Conservation (phyloP, 2,888 invertebrate genomes). For the Idaea dimidiata region DNA sequence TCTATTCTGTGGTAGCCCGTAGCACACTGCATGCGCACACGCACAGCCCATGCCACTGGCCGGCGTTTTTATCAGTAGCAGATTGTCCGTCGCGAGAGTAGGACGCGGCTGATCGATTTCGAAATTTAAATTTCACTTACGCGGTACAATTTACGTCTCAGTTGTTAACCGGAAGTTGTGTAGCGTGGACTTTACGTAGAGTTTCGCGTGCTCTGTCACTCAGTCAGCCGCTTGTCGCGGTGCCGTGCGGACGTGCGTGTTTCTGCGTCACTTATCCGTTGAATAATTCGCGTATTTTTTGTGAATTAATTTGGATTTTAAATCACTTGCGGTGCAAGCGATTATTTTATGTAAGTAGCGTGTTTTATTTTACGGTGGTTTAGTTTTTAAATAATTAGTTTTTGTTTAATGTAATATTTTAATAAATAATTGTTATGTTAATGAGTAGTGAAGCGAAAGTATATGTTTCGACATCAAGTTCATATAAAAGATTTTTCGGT, state of each 20-base stretch:
- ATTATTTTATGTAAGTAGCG: conserved; percentile 24
- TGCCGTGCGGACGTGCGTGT: conserved; percentile 40
- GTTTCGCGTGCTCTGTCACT: conserved; percentile 19
- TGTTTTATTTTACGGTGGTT: conserved; percentile 2
- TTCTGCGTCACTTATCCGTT: conserved; percentile 9
- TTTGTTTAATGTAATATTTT: conserved; percentile 15
- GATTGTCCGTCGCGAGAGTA: conserved; percentile 14
- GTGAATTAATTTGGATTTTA: conserved; percentile 27
- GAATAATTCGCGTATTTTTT: conserved; percentile 26
- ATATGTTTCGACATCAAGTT: conserved; percentile 11
- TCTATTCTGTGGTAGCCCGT: background rate
- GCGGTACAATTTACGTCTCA: conserved; percentile 22
- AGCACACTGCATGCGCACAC: conserved; percentile 19
- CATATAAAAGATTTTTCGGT: background rate
- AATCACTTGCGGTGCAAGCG: conserved; percentile 16
- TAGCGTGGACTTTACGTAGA: conserved; percentile 16
- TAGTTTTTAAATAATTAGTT: background rate
- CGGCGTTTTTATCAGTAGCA: conserved; percentile 40
- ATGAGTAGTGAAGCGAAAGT: conserved; percentile 33
- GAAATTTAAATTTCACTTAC: conserved; percentile 9
- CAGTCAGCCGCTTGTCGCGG: conserved; percentile 34
- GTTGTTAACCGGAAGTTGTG: conserved; percentile 28
- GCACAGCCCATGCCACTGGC: conserved; percentile 30
- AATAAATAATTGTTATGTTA: conserved; percentile 23
- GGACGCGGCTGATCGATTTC: conserved; percentile 11